These are phyloP conservation scores for Lucifuga dentata DNA, from an alignment of 2,113 vertebrate species.

Conservation along the genomic window DNA sequence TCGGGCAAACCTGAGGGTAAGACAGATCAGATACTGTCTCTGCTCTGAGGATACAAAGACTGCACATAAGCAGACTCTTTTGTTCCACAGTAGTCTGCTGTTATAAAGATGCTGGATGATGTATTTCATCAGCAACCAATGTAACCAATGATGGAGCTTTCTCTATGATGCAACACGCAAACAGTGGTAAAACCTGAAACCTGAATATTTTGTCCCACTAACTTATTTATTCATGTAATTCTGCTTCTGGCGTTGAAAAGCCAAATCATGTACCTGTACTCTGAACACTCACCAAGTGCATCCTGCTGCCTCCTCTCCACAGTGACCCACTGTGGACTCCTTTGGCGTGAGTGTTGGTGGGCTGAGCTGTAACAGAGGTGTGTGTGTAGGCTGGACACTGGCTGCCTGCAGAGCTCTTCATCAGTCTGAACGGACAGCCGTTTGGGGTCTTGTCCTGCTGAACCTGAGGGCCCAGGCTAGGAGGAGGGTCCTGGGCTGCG, in stretches of 20 bases:
- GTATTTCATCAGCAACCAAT: too few species aligned
- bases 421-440: conserved; percentile 84
- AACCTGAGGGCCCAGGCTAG: conserved; percentile 65
- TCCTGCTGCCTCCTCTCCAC: conserved; percentile 87
- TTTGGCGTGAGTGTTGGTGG: conserved; percentile 12
- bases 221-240: too few species aligned
- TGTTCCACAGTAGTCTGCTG: too few species aligned
- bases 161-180: too few species aligned
- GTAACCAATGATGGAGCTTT: too few species aligned
- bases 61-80: too few species aligned
- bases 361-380: conserved; percentile 49
- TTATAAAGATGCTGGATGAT: too few species aligned
- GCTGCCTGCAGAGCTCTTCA: conserved; percentile 74
- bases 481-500: conserved; percentile 64
- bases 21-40: neutral
- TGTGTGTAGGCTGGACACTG: conserved; percentile 83
- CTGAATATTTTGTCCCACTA: too few species aligned
- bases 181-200: too few species aligned
- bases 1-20: conserved; percentile 90
- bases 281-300: conserved; percentile 89
- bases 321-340: conserved; percentile 42
- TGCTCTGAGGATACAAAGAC: too few species aligned
- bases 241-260: too few species aligned
- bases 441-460: conserved; percentile 47
- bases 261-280: too few species aligned